Base-by-base conservation (phyloP, 2,797 vertebrate species). In the Serranus cabrilla region DNA sequence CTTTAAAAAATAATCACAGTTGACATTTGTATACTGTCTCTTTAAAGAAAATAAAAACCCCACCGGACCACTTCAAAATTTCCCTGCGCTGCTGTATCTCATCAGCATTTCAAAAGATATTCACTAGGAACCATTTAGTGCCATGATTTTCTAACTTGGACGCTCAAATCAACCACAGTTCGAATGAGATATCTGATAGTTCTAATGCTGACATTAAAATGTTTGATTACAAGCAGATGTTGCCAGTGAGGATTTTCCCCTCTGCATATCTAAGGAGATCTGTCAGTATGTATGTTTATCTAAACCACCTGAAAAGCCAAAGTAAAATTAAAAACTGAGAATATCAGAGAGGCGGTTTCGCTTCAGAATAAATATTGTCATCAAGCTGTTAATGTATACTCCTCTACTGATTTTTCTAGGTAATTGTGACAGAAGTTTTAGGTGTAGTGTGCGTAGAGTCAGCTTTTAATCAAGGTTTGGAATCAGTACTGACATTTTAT, bases 381-480 rank as follows among this genome's bases (percentile, higher is more conserved):
- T 7, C 6, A 47, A 21, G 47, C 16, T 52, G 23, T 34, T 34
- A 16, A 17, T 37, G 2, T 45, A 17, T 2, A 66, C 16, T 37
- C 14, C 18, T 71, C 23, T 9, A 37, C 1, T 14, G 39, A n/a
- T 34, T 49, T 62, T 57, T 49, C 1, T 11, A 11, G 5, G 60
- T 40, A 17, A 11, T 11, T 23, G 8, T 39, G 27, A 45, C 37
- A 43, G 21, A 25, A 13, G 13, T 18, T 8, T 37, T 25, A 10
- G 7, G 21, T 39, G 17, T 11, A 20, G 2, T 18, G 0, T 52
- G 5, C 40, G 43, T n/a, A 37, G 13, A 59, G 27, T 34, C 16
- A 54, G 14, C 7, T 40, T 68, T 74, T 52, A 51, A 56, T 76
- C 40, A 40, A 60, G 51, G n/a, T 59, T 61, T 57, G 11, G 55